A percentile compares a stretch with the other conserved stretches of the same genome.
Evolutionary conservation across 2,797 vertebrate genomes (phyloP).

Genomic region (Xenops minutus): DNA sequence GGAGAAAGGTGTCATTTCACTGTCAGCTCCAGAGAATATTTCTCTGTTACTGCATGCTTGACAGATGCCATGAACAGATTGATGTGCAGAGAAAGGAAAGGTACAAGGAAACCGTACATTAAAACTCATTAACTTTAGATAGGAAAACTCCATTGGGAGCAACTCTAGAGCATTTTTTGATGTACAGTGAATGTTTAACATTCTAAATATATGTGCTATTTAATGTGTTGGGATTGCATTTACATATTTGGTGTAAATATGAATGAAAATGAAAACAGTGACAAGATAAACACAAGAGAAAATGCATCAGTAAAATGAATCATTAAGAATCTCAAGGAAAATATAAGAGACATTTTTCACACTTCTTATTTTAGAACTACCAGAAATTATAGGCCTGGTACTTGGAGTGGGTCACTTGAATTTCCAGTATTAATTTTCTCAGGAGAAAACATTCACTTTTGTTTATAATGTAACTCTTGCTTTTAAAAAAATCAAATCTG

Average conservation of each 20-base stretch:
- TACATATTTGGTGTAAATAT: slow-evolving; percentile 56
- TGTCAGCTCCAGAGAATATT: slow-evolving; percentile 67
- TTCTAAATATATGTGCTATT: slow-evolving; percentile 69
- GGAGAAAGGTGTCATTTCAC: slow-evolving; percentile 75
- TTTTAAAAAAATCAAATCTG: not conserved
- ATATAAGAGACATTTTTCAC: not conserved
- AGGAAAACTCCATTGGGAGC: slow-evolving; percentile 62
- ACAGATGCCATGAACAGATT: slow-evolving; percentile 78
- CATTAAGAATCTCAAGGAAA: slow-evolving; percentile 17
- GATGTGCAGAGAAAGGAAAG: slow-evolving; percentile 70
- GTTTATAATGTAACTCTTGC: not conserved
- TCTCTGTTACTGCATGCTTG: slow-evolving; percentile 69
- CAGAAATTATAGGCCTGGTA: not conserved
- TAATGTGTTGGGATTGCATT: slow-evolving; percentile 68
- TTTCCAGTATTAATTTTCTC: not conserved
- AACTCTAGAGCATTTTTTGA: slow-evolving; percentile 56
- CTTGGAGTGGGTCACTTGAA: not conserved
- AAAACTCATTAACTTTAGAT: slow-evolving; percentile 75
- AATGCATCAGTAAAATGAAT: slow-evolving; percentile 20
- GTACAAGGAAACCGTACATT: slow-evolving; percentile 72
- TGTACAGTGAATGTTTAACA: slow-evolving; percentile 69
- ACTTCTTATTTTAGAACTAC: not conserved
- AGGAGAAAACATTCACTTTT: not conserved
- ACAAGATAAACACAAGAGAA: slow-evolving; percentile 51
- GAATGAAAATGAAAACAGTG: slow-evolving; percentile 51